These are phyloP conservation scores for Sapajus apella DNA, from an alignment of 2,113 vertebrate species.

Conservation along the genomic window DNA sequence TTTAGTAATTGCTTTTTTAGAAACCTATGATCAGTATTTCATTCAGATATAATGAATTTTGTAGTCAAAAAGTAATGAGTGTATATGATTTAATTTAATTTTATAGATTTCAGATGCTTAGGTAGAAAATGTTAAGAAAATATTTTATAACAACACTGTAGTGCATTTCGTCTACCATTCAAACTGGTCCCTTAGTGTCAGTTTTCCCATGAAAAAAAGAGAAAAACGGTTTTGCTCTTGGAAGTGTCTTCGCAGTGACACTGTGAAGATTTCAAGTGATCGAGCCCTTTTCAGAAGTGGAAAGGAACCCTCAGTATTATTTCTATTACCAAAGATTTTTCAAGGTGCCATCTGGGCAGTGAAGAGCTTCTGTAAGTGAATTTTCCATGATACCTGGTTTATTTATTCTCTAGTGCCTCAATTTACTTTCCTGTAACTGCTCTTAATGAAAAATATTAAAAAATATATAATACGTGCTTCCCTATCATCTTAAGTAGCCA, in stretches of 20 bases:
- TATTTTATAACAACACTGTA: constrained; percentile 22
- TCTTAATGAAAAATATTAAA: constrained; percentile 2
- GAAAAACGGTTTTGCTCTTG: neutral
- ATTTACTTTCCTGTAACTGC: neutral
- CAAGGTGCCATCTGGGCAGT: neutral
- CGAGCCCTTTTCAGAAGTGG: neutral
- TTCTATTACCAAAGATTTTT: neutral
- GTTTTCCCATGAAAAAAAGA: neutral
- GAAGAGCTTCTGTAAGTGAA: neutral
- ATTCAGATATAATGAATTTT: constrained; percentile 10
- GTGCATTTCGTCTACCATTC: neutral
- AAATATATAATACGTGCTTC: neutral
- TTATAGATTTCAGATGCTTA: neutral
- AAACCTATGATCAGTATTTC: neutral
- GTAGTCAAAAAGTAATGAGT: neutral
- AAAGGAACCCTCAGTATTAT: neutral
- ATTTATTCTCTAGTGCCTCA: neutral
- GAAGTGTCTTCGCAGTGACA: neutral
- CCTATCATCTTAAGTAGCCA: neutral
- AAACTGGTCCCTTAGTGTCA: neutral
- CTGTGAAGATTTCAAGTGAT: neutral
- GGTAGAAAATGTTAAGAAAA: constrained; percentile 24
- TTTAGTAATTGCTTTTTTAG: neutral
- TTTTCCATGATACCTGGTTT: neutral
- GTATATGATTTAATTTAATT: constrained; percentile 26